Evolutionary conservation across 1,140 invertebrate species (phyloP).

Genomic region (Papilio aristodemus): DNA sequence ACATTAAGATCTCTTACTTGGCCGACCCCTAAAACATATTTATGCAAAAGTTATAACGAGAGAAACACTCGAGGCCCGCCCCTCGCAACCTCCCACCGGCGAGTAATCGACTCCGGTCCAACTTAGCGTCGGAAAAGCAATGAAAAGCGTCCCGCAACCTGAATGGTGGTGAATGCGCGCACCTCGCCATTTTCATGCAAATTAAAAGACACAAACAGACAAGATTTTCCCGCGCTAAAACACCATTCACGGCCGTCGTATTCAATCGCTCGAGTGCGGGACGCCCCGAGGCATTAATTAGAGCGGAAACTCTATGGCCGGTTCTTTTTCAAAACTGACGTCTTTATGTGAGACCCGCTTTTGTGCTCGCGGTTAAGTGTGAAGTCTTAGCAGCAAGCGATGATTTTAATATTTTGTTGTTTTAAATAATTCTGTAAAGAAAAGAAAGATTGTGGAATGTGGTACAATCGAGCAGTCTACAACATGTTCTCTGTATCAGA

Average conservation of each 20-base stretch:
- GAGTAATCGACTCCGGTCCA: slow-evolving; percentile 59
- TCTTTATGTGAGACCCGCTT: slow-evolving; percentile 70
- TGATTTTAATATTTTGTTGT: slow-evolving; percentile 55
- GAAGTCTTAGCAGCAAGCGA: slow-evolving; percentile 63
- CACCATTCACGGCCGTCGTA: slow-evolving; percentile 70
- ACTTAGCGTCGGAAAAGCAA: slow-evolving; percentile 52
- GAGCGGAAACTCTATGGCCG: slow-evolving; percentile 75
- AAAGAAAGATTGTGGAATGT: slow-evolving; percentile 4
- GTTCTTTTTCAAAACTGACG: slow-evolving; percentile 74
- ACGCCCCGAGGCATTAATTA: slow-evolving; percentile 79
- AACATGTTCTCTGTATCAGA: too few relatives aligned
- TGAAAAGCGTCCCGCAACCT: slow-evolving; percentile 58
- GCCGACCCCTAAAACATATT: slow-evolving; percentile 65
- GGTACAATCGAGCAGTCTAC: too few relatives aligned
- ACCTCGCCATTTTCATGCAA: slow-evolving; percentile 76
- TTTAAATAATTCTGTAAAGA: slow-evolving; percentile 11
- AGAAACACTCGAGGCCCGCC: slow-evolving; percentile 53
- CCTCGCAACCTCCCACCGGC: slow-evolving; percentile 48
- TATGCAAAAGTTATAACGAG: slow-evolving; percentile 74
- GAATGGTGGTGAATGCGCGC: slow-evolving; percentile 65
- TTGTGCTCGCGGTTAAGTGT: slow-evolving; percentile 67
- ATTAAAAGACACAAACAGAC: slow-evolving; percentile 78
- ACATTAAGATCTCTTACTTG: slow-evolving; percentile 58
- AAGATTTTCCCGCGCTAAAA: slow-evolving; percentile 70
- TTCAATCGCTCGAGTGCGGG: slow-evolving; percentile 74